Base-by-base conservation (phyloP, 1,140 invertebrate genomes). In the Forficula auricularia region DNA sequence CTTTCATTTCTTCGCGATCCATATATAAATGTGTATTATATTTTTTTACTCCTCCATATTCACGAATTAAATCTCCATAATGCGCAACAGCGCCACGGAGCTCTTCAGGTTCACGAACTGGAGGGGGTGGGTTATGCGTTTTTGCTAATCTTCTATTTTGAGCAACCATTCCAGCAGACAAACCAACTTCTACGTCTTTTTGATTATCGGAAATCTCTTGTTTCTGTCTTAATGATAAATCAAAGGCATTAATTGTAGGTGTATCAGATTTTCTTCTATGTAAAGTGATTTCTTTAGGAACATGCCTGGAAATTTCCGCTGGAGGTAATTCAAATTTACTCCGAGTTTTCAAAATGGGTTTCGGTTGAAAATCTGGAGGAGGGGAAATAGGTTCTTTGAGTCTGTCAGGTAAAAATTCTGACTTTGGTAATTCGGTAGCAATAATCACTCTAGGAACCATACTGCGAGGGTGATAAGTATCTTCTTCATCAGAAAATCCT, bases 31-130 rank as follows among this genome's bases (percentile, higher is more conserved):
- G 67, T 7, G 62, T 60, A 7, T 59, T 54, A 3, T 68, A 56
- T 50, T 69, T 73, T 16, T 62, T 59, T 44, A 54, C 54, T 27
- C 50, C 60, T 20, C 71, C 70, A 40, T 74, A 74, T 57, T 77
- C 74, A 45, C 71, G 72, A 2, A 85, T 77, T 42, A 87, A 75
- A 54, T 82, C 80, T 14, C 77, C 77, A 48, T 87, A 87, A 54
- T 82, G 78, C 61, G 80, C 78, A 13, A 80, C 74, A 0, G 80
- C 70, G 1, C 76, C 76, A 54, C 72, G 74, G 1, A 72, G 60
- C 54, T 73, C 73, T 48, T 80, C 75, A 48, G 65, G 56, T 10
- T 48, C 46, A 27, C 4, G 4, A 27, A 10, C 22, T 27, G 22
- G 22, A 22, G 38, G 37, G 4, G 40, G 9, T 19, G 45, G 42